Conservation (phyloP, 2,797 vertebrate species). For the Alosa sapidissima region DNA sequence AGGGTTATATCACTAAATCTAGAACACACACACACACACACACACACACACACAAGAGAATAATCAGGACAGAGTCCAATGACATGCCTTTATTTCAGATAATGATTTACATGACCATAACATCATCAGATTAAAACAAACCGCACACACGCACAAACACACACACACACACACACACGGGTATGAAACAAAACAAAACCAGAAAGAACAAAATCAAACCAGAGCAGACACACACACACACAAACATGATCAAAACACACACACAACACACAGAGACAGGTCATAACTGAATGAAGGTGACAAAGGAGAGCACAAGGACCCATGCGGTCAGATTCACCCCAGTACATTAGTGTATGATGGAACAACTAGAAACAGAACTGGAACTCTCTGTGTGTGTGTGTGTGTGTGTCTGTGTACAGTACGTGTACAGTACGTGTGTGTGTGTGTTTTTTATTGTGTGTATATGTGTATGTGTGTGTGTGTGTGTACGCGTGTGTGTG, state of each 20-base stretch:
- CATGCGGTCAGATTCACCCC: too few species aligned
- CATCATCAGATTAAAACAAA: not conserved
- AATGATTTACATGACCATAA: not conserved
- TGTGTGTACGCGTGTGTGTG: too few species aligned
- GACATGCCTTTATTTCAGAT: not conserved
- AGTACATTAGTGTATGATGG: too few species aligned
- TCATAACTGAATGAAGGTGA: too few species aligned
- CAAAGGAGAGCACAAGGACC: too few species aligned
- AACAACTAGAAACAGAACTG: too few species aligned
- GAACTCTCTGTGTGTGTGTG: too few species aligned
- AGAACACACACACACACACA: slow-evolving; percentile 63
- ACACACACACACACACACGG: not conserved
- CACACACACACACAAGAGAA: slow-evolving; percentile 58
- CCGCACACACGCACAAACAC: not conserved
- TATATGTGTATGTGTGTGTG: too few species aligned
- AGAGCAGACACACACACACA: not conserved
- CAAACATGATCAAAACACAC: not conserved
- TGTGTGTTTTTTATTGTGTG: too few species aligned
- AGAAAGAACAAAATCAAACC: not conserved
- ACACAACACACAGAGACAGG: not conserved
- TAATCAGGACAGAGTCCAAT: slow-evolving; percentile 50
- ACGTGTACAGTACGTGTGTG: too few species aligned
- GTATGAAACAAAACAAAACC: not conserved
- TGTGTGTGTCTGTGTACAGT: too few species aligned
- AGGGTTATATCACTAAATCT: slow-evolving; percentile 98